phyloP scores from a whole-genome alignment of 2,888 invertebrate genomes.

The Drosophila nigricruria region DNA sequence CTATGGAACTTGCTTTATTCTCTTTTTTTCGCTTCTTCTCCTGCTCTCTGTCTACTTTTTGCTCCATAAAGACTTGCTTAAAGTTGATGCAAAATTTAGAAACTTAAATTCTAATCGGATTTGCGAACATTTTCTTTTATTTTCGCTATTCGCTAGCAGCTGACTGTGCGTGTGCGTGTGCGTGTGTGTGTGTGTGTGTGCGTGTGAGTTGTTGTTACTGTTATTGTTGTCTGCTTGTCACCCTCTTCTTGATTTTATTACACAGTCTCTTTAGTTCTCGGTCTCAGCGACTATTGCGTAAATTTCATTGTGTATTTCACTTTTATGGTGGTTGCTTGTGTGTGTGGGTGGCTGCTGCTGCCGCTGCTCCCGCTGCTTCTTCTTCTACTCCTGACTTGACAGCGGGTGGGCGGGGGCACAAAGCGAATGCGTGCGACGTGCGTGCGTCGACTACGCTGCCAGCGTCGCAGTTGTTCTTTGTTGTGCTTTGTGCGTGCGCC shows the following conservation, averaged over 20 bases:
- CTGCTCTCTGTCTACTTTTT: neutral
- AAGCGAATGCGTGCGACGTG: conserved; percentile 57
- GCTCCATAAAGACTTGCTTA: conserved; percentile 40
- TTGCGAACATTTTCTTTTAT: conserved; percentile 59
- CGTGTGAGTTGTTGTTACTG: conserved; percentile 44
- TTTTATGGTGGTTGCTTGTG: conserved; percentile 70
- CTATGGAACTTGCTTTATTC: conserved; percentile 34
- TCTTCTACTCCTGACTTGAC: neutral
- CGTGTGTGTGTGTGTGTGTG: conserved; percentile 19
- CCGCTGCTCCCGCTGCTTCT: neutral
- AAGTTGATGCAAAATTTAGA: conserved; percentile 50
- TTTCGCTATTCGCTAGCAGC: conserved; percentile 47
- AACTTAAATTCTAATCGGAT: conserved; percentile 77
- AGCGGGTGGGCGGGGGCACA: conserved; percentile 17
- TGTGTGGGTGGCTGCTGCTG: conserved; percentile 25
- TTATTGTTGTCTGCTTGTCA: conserved; percentile 73
- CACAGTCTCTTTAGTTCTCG: conserved; percentile 70
- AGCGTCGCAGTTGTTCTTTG: conserved; percentile 54
- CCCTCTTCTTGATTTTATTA: conserved; percentile 79
- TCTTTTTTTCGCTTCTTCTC: too few relatives aligned
- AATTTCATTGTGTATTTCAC: conserved; percentile 80
- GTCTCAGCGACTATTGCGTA: conserved; percentile 69
- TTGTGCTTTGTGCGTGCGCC: conserved; percentile 27
- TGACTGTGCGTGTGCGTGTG: conserved; percentile 52
- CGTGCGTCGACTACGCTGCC: conserved; percentile 52